Conservation (phyloP, 2,797 vertebrate species). For the Muscicapa striata region DNA sequence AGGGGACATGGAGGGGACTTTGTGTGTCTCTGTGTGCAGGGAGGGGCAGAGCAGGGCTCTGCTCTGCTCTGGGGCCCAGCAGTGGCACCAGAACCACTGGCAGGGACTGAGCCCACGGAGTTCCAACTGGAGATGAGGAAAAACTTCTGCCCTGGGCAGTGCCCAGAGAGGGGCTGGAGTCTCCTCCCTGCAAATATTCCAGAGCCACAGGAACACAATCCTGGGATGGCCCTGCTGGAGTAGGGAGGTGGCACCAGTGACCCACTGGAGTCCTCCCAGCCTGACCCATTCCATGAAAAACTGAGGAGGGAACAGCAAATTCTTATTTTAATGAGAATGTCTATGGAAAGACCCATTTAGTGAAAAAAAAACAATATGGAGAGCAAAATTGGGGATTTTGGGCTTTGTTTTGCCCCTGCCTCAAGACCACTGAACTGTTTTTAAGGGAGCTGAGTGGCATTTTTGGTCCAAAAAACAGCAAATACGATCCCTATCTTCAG, state of each 20-base stretch:
- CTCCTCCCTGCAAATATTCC: background rate
- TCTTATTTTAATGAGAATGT: background rate
- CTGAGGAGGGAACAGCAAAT: background rate
- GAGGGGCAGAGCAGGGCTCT: background rate
- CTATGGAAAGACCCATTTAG: background rate
- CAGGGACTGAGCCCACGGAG: background rate
- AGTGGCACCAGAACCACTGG: accelerated
- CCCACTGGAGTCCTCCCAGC: background rate
- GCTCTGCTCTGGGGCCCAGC: background rate
- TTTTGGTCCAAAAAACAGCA: background rate
- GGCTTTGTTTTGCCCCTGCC: background rate
- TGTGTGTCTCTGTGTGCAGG: background rate
- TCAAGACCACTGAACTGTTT: background rate
- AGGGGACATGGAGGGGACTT: background rate
- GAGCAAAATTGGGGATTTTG: background rate
- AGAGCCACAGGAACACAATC: background rate
- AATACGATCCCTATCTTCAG: background rate
- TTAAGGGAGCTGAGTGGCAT: background rate
- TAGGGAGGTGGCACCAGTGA: background rate
- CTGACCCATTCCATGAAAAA: background rate
- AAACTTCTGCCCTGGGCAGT: background rate
- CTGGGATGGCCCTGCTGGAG: background rate
- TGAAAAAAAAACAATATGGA: background rate
- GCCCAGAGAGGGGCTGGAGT: background rate
- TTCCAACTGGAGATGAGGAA: background rate